A percentile compares a stretch with the other conserved stretches of the same genome.
Evolutionary conservation across 2,113 vertebrate species (phyloP).

Genomic region (rat (Rattus norvegicus)): GRCr8 NC_086033.1:16180501-16181000

Average conservation of each 20-base stretch:
- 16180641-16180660: constrained; percentile 49
- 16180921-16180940: neutral
- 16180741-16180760: neutral
- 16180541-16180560: constrained; percentile 71
- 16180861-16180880: neutral
- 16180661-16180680: neutral
- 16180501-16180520: constrained; percentile 74
- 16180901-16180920: neutral
- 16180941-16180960: constrained; percentile 17
- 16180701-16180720: neutral
- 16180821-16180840: neutral
- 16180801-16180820: neutral
- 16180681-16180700: neutral
- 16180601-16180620: constrained; percentile 53
- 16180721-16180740: neutral
- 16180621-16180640: constrained; percentile 47
- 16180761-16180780: neutral
- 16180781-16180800: neutral
- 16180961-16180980: constrained; percentile 4
- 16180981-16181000: neutral
- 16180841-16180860: neutral
- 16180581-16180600: constrained; percentile 64
- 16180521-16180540: constrained; percentile 67
- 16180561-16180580: constrained; percentile 61
- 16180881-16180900: neutral